Evolutionary conservation across 2,113 vertebrate species (phyloP), one percentile per base, ranked within the genome.

Genomic region (Podarcis raffonei): DNA sequence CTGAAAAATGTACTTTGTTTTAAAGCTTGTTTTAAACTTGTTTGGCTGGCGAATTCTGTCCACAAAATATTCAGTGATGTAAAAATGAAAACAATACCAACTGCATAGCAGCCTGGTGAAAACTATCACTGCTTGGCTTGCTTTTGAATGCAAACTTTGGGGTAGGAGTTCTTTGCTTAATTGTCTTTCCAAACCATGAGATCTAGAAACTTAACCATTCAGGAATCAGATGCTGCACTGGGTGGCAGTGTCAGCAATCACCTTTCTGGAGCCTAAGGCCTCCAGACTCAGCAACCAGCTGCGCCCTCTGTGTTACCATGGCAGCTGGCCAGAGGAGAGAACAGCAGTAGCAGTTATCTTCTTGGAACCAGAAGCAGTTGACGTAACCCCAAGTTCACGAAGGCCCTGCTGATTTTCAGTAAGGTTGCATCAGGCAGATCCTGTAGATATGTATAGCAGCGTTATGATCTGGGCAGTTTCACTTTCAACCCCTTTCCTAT

Each of bases 1-100:
- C 53, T 80, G 27, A 88, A 88, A 96, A 90, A 18, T n/a, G 74
- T 87, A 88, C 93, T 81, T 69, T 32, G 86, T 94, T 91, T 37
- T 78, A 93, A 92, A 90, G 77, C 84, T 85, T 59, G 32, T 80
- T 91, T 93, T 48, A 48, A 48, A 48, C 42, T 48, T 48, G 48
- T 48, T 48, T 93, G 71, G 12, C 69, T 87, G 53, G 93, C 85
- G 95, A 90, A 87, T 39, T 48, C 5, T 87, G 94, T 79, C 79
- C 88, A 89, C 92, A 91, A 94, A 92, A 95, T 0, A 57, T n/a
- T 89, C 39, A 57, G 82, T 30, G 39, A 92, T 68, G 66, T 66
- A 89, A 72, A 89, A 81, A 85, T 86, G 90, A 89, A 92, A 78
- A 89, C 91, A 91, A 78, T 69, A 72, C 85, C 59, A 62, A 62